These are phyloP conservation scores for Notothenia rossii DNA, from an alignment of 2,113 vertebrate species.

Conservation along the genomic window DNA sequence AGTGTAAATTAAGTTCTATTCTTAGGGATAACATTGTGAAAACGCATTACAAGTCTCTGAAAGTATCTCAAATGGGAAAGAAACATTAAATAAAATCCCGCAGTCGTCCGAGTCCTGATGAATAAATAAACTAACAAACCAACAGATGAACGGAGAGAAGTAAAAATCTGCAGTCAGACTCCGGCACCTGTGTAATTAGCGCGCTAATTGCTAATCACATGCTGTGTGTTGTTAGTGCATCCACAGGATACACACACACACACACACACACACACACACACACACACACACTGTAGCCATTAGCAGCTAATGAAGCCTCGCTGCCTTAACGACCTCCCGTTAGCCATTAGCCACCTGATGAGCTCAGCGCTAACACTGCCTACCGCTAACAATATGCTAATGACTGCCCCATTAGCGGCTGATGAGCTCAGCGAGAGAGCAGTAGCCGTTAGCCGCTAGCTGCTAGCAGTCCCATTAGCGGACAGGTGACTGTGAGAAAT, in stretches of 20 bases:
- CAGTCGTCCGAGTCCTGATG: background rate
- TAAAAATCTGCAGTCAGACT: background rate
- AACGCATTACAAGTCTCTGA: too few species aligned
- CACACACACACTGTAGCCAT: constrained; percentile 49
- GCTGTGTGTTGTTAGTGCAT: background rate
- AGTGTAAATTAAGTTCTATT: too few species aligned
- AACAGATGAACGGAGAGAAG: constrained; percentile 7
- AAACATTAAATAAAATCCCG: too few species aligned
- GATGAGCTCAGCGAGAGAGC: constrained; percentile 42
- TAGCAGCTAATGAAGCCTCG: constrained; percentile 58
- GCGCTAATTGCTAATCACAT: constrained; percentile 39
- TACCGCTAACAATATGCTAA: constrained; percentile 49
- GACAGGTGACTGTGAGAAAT: too few species aligned
- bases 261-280: constrained; percentile 33
- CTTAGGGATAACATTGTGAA: too few species aligned
- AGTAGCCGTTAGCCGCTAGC: constrained; percentile 40
- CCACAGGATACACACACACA: constrained; percentile 25
- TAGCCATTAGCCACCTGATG: constrained; percentile 69
- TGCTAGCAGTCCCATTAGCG: background rate
- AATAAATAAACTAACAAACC: background rate
- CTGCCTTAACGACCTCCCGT: constrained; percentile 56
- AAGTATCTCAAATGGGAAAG: too few species aligned
- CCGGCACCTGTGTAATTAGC: constrained; percentile 49
- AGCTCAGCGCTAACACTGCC: constrained; percentile 59
- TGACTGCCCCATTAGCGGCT: constrained; percentile 60